A percentile compares a stretch with the other conserved stretches of the same genome.
Conservation (phyloP, 2,113 vertebrate species). For the Tupaia tana region DNA sequence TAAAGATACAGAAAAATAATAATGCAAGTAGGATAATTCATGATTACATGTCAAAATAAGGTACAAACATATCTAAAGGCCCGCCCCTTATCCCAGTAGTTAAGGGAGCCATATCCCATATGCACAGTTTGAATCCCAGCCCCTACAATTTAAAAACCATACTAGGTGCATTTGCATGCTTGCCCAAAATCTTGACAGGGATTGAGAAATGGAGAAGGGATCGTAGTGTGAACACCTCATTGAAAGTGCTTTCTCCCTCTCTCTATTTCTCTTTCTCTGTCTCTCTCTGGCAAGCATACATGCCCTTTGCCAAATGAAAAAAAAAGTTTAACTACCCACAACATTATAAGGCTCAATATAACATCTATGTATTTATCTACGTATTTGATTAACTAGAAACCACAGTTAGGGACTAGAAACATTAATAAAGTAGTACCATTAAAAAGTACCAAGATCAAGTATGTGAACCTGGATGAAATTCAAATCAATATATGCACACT, state of each 20-base stretch:
- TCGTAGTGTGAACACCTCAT: too few relatives aligned
- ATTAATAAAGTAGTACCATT: slow-evolving; percentile 13
- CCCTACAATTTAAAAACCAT: too few relatives aligned
- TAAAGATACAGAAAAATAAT: not conserved
- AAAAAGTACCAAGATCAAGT: slow-evolving; percentile 24
- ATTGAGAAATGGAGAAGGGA: too few relatives aligned
- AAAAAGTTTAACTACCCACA: not conserved
- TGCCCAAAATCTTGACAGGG: too few relatives aligned
- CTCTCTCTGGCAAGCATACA: too few relatives aligned
- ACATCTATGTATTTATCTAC: not conserved
- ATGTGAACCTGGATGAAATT: not conserved
- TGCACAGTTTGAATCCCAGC: too few relatives aligned
- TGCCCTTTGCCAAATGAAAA: too few relatives aligned
- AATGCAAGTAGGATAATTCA: not conserved
- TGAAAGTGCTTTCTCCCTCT: too few relatives aligned
- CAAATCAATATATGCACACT: not conserved
- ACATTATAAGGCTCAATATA: not conserved
- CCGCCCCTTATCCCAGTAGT: too few relatives aligned
- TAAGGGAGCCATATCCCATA: too few relatives aligned
- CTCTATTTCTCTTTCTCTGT: too few relatives aligned
- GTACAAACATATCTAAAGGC: not conserved
- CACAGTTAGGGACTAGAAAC: slow-evolving; percentile 9
- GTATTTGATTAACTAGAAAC: slow-evolving; percentile 11
- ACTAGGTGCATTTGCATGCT: too few relatives aligned
- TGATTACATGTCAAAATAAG: slow-evolving; percentile 26